Conservation (phyloP, 1,140 invertebrate genomes). For the Microplitis mediator region DNA sequence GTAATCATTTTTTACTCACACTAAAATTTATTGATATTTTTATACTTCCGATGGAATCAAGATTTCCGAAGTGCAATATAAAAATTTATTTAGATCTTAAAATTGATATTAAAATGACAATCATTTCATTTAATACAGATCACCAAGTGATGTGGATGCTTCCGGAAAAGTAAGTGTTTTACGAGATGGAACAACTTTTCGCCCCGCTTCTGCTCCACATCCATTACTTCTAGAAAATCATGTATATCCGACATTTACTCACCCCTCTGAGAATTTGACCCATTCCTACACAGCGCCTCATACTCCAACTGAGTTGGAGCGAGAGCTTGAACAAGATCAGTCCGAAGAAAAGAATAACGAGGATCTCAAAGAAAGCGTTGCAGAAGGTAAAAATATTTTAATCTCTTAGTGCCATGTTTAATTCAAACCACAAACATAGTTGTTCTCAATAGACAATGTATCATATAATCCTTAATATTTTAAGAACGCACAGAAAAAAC, state of each 20-base stretch:
- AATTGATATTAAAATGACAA: too few relatives aligned
- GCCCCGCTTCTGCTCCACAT: conserved; percentile 68
- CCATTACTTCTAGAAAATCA: conserved; percentile 58
- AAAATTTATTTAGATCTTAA: too few relatives aligned
- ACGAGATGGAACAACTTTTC: conserved; percentile 66
- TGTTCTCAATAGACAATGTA: too few relatives aligned
- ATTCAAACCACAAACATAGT: too few relatives aligned
- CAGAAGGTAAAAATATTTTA: conserved; percentile 49
- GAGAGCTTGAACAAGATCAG: conserved; percentile 51
- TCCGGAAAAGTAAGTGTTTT: conserved; percentile 69
- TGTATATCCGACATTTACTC: conserved; percentile 54
- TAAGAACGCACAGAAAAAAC: too few relatives aligned
- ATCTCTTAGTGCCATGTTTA: not conserved
- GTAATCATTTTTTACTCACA: too few relatives aligned
- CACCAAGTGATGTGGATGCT: conserved; percentile 60
- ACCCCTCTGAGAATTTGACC: conserved; percentile 48
- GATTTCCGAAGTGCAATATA: too few relatives aligned
- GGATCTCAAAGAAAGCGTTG: conserved; percentile 55
- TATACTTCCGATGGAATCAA: too few relatives aligned
- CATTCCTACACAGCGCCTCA: conserved; percentile 58
- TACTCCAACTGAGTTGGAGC: conserved; percentile 57
- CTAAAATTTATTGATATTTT: too few relatives aligned
- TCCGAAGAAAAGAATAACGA: conserved; percentile 54
- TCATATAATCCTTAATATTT: too few relatives aligned
- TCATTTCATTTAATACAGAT: conserved; percentile 39